Evolutionary conservation across 2,797 vertebrate genomes (phyloP).

Genomic region (Macropodus opercularis): DNA sequence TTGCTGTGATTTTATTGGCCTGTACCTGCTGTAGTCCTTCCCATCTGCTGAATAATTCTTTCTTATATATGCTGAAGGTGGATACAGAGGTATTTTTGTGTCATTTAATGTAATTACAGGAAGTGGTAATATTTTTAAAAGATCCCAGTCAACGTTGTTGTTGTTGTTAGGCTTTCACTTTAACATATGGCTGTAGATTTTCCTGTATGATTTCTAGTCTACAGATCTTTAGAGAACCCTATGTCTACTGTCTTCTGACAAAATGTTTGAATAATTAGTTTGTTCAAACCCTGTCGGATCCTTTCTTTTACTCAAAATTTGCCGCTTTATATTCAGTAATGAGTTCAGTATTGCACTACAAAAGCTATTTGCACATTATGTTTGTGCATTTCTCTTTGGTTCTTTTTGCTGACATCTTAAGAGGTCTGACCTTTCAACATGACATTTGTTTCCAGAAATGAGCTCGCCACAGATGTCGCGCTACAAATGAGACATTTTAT

Average conservation of each 20-base stretch:
- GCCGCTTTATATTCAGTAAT: slow-evolving; percentile 8
- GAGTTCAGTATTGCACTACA: slow-evolving; percentile 19
- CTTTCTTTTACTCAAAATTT: slow-evolving; percentile 6
- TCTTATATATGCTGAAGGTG: slow-evolving; percentile 19
- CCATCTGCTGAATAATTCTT: slow-evolving; percentile 15
- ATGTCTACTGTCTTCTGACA: slow-evolving; percentile 19
- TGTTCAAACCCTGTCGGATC: background rate
- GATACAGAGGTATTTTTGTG: background rate
- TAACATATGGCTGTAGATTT: background rate
- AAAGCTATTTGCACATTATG: slow-evolving; percentile 41
- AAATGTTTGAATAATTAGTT: slow-evolving; percentile 18
- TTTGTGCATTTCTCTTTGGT: slow-evolving; percentile 7
- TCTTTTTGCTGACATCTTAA: slow-evolving; percentile 51
- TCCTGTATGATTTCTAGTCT: slow-evolving; percentile 24
- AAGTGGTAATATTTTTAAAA: slow-evolving; percentile 7
- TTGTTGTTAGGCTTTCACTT: slow-evolving; percentile 7
- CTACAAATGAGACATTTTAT: slow-evolving; percentile 64
- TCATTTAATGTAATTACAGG: background rate
- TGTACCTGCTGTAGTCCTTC: slow-evolving; percentile 45
- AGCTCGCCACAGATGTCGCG: slow-evolving; percentile 39
- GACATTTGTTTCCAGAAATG: slow-evolving; percentile 69
- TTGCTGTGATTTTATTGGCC: slow-evolving; percentile 40
- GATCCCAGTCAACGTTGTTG: slow-evolving; percentile 17
- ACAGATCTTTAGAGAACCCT: slow-evolving; percentile 59
- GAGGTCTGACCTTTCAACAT: slow-evolving; percentile 66